Evolutionary conservation across 1,140 invertebrate species (phyloP), one percentile per base, ranked within the genome.

Genomic region (Zophobas morio): DNA sequence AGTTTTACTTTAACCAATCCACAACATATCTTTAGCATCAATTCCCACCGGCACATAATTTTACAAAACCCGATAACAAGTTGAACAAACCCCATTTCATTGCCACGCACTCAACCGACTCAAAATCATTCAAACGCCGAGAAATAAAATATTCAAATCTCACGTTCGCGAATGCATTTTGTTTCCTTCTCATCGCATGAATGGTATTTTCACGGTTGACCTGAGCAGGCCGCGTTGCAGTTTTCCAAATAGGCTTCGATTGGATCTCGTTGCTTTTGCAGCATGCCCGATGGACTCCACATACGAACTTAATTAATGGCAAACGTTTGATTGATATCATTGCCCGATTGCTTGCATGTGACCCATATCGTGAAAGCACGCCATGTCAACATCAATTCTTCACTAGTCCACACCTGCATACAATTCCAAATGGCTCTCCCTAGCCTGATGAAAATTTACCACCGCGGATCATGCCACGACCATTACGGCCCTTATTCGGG

Each of bases 381-480:
- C 77, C 60, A 78, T 78, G 71, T 66, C 57, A 60, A 49, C 71
- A 78, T 74, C 71, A 78, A 78, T 78, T 78, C 74, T 74, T 78
- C 71, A 63, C 60, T 66, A 74, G 71, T 77, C 76, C 76, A 72
- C 76, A 74, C 71, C 77, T 54, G 71, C 51, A 72, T 72, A 72
- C 70, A 72, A 72, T 66, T 42, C 60, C 6, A 42, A 66, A 66
- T 66, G 60, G 39, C 60, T 66, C 60, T 47, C 60, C 60, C 60
- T 42, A 4, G 35, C 39, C 32, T 63, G 57, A 63, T 63, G 60
- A 66, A 66, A 66, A 66, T 66, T 66, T 66, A 66, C 60, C 60
- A 66, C 39, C 60, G 60, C 1, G 0, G 39, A 42, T 40, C 60
- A 66, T 66, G 60, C 60, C 60, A 66, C 60, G 39, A 20, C 60